Conservation (phyloP, 2,113 vertebrate genomes). For the Sarotherodon lohbergeri region DNA sequence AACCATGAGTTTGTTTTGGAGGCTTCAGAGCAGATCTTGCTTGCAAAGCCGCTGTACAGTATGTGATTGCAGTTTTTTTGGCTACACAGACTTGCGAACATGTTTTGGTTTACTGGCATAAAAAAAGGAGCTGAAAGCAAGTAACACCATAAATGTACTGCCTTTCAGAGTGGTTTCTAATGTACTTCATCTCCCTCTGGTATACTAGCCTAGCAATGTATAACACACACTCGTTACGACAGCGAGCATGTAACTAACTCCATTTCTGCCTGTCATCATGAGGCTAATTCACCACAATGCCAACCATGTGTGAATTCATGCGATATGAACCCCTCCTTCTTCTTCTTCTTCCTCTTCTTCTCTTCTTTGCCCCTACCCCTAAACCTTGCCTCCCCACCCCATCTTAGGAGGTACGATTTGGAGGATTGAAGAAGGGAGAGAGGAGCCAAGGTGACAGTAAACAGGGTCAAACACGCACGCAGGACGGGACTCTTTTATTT, state of each 20-base stretch:
- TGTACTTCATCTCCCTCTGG: slow-evolving; percentile 53
- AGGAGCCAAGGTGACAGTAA: slow-evolving; percentile 44
- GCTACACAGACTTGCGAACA: neutral
- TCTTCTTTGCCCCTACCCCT: neutral
- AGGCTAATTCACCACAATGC: slow-evolving; percentile 71
- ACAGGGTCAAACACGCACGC: slow-evolving; percentile 15
- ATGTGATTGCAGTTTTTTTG: neutral
- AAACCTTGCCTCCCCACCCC: neutral
- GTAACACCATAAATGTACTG: slow-evolving; percentile 57
- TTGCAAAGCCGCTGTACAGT: neutral
- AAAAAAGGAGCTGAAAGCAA: slow-evolving; percentile 28
- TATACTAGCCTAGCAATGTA: slow-evolving; percentile 61
- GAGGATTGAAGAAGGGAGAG: slow-evolving; percentile 9
- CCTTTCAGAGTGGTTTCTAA: slow-evolving; percentile 58
- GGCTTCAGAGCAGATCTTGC: neutral
- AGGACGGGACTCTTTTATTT: slow-evolving; percentile 25
- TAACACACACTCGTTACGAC: slow-evolving; percentile 58
- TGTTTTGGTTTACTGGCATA: neutral
- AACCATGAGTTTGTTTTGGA: neutral
- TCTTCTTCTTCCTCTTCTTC: neutral
- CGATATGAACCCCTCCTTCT: slow-evolving; percentile 59
- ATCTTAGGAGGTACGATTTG: slow-evolving; percentile 3
- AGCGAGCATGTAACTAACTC: slow-evolving; percentile 63
- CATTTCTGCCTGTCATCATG: slow-evolving; percentile 68
- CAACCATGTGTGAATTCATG: slow-evolving; percentile 70